Evolutionary conservation across 2,797 vertebrate species (phyloP).

Genomic region (Masticophis lateralis): DNA sequence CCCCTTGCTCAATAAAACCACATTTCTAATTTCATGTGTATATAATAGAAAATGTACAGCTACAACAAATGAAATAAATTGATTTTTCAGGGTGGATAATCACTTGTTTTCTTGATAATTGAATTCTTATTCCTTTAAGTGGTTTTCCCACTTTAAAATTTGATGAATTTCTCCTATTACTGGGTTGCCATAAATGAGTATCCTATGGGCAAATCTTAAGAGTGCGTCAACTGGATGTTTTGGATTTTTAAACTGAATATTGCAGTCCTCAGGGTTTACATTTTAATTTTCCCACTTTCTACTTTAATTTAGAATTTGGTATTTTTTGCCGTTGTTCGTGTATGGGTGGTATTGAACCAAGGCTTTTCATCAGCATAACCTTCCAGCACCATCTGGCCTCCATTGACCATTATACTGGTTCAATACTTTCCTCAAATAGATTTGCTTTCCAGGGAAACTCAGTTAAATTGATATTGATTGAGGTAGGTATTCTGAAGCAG

Average conservation of each 20-base stretch:
- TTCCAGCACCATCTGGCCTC: conserved; percentile 10
- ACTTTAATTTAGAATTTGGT: not conserved
- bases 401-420: not conserved
- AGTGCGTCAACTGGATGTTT: not conserved
- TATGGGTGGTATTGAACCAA: not conserved
- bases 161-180: conserved; percentile 19
- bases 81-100: conserved; percentile 25
- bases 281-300: conserved; percentile 9
- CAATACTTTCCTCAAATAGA: conserved; percentile 7
- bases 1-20: not conserved
- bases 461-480: conserved; percentile 28
- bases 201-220: conserved; percentile 23
- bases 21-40: not conserved
- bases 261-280: not conserved
- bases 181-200: not conserved
- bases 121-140: not conserved
- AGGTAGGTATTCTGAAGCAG: conserved; percentile 6
- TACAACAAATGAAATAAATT: conserved; percentile 32
- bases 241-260: not conserved
- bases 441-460: not conserved
- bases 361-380: not conserved
- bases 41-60: conserved; percentile 13
- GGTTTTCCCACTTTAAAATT: conserved; percentile 36
- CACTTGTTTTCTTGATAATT: conserved; percentile 24
- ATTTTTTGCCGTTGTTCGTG: not conserved